These are phyloP conservation scores for Phyllotis vaccarum DNA, from an alignment of 2,797 vertebrate species.

Conservation along the genomic window DNA sequence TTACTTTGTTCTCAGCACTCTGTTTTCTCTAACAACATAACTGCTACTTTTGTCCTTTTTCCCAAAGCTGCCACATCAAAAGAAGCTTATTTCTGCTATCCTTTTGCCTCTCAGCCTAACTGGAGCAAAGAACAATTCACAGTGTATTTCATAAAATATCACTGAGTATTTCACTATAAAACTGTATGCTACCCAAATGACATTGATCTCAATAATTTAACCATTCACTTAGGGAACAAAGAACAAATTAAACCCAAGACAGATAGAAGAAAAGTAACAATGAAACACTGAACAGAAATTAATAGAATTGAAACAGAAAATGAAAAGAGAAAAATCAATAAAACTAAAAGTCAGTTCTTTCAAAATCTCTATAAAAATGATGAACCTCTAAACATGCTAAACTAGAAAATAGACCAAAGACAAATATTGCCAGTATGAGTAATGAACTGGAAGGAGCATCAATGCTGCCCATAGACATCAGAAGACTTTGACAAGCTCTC, in stretches of 20 bases:
- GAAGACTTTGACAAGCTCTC: not conserved
- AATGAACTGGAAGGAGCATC: not conserved
- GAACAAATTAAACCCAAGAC: not conserved
- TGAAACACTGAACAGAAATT: conserved; percentile 4
- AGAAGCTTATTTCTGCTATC: not conserved
- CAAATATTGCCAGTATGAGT: not conserved
- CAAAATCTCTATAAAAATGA: not conserved
- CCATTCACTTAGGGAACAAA: not conserved
- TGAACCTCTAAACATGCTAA: not conserved
- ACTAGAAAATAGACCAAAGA: not conserved
- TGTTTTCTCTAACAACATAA: not conserved
- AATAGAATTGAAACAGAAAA: not conserved
- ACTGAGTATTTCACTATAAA: not conserved
- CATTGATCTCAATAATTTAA: not conserved
- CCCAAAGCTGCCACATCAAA: not conserved
- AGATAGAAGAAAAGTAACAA: not conserved
- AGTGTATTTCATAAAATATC: not conserved
- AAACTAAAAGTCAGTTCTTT: not conserved
- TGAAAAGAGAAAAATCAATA: not conserved
- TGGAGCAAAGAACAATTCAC: not conserved
- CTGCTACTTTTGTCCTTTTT: not conserved
- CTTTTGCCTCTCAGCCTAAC: not conserved
- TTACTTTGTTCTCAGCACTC: not conserved
- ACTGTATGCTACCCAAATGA: not conserved
- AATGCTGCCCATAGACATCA: not conserved